These are phyloP conservation scores for Urechis unicinctus DNA, from an alignment of 2,888 invertebrate genomes.

Conservation along the genomic window DNA sequence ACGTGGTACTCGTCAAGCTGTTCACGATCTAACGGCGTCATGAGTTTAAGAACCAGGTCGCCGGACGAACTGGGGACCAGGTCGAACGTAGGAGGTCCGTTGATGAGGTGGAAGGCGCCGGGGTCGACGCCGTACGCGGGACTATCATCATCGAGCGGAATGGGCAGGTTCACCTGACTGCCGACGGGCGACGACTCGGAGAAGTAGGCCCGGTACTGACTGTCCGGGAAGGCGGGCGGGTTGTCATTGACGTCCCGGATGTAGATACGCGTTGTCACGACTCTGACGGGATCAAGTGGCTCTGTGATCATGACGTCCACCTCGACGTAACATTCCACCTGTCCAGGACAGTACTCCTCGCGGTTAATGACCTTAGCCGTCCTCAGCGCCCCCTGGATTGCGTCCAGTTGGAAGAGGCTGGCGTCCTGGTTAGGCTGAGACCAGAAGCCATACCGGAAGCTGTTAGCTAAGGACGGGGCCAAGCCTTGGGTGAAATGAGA, in stretches of 20 bases:
- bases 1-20: slow-evolving; percentile 23
- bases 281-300: not conserved
- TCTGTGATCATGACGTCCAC: not conserved
- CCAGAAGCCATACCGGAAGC: not conserved
- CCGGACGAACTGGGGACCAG: not conserved
- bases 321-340: not conserved
- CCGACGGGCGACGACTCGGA: slow-evolving; percentile 7
- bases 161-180: slow-evolving; percentile 1
- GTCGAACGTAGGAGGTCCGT: not conserved
- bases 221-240: slow-evolving; percentile 6
- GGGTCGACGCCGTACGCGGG: slow-evolving; percentile 7
- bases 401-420: slow-evolving; percentile 3
- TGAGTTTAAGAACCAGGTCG: slow-evolving; percentile 1
- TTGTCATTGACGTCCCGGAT: slow-evolving; percentile 9
- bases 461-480: not conserved
- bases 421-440: not conserved
- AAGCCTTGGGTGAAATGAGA: not conserved
- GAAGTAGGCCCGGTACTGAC: not conserved
- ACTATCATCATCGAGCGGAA: slow-evolving; percentile 9
- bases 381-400: not conserved
- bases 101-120: not conserved
- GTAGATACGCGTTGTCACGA: not conserved
- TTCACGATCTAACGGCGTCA: slow-evolving; percentile 28
- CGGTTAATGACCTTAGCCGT: slow-evolving; percentile 4
- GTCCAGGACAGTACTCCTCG: slow-evolving; percentile 2